Percentiles rank a stretch among this genome's conserved stretches.
phyloP scores from a whole-genome alignment of 1,140 invertebrate genomes.

The Ceratosolen fusciceps region DNA sequence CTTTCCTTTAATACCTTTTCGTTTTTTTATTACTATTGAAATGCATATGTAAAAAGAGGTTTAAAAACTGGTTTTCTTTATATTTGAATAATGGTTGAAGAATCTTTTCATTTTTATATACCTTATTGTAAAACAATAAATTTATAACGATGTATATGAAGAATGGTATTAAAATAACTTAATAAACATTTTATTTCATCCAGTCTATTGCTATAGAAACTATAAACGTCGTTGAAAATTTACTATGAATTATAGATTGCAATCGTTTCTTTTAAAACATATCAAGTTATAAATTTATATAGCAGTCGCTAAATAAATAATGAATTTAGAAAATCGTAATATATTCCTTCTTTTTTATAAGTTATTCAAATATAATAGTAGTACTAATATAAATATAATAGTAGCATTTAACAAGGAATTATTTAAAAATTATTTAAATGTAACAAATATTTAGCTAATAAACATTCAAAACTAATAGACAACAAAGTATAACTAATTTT shows the following conservation, averaged over 20 bases:
- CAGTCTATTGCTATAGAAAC: not conserved
- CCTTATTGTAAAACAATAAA: not conserved
- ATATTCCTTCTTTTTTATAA: too few species aligned
- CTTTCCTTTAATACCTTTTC: slow-evolving; percentile 6
- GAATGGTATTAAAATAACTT: slow-evolving; percentile 5
- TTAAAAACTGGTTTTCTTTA: slow-evolving; percentile 6
- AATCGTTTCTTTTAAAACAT: not conserved
- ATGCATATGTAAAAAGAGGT: not conserved
- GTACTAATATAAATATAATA: too few species aligned
- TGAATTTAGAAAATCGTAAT: too few species aligned
- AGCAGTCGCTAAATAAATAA: too few species aligned
- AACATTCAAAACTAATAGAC: too few species aligned
- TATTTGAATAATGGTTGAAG: not conserved
- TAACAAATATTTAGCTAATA: too few species aligned
- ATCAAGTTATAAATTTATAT: too few species aligned
- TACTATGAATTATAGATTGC: not conserved
- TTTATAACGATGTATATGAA: slow-evolving; percentile 9
- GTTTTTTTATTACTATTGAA: not conserved
- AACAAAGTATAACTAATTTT: too few species aligned
- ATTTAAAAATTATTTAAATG: too few species aligned
- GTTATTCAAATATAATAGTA: too few species aligned
- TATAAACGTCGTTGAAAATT: slow-evolving; percentile 7
- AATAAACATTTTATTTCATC: slow-evolving; percentile 41
- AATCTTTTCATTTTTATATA: slow-evolving; percentile 13
- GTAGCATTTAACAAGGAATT: too few species aligned